Percentiles rank a stretch among this genome's conserved stretches.
Conservation (phyloP, 2,797 vertebrate genomes). For the Macrochelys suwanniensis region DNA sequence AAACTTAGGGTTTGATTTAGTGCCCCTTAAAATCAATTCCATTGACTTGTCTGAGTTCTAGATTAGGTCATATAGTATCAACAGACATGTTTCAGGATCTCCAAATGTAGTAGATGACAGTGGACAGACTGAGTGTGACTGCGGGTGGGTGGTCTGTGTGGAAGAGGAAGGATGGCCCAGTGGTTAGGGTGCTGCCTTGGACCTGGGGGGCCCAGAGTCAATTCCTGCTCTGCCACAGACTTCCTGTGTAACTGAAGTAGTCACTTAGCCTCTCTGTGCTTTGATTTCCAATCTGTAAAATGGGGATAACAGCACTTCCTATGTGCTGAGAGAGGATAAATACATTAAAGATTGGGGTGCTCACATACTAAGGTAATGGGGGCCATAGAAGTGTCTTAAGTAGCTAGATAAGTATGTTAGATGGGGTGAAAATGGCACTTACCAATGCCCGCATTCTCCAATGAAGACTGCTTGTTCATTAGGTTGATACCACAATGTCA, state of each 20-base stretch:
- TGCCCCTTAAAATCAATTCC: not conserved
- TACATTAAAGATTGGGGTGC: not conserved
- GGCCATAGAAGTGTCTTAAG: no score
- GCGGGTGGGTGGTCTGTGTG: no score
- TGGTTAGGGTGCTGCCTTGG: no score
- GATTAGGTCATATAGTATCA: not conserved
- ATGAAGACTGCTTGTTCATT: no score
- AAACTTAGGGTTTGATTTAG: not conserved
- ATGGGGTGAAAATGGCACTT: no score
- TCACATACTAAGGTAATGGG: not conserved
- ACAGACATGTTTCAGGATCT: not conserved
- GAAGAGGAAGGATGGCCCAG: no score
- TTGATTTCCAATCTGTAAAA: not conserved
- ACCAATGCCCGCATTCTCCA: no score
- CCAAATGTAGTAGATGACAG: not conserved
- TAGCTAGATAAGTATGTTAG: no score
- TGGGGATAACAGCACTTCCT: no score
- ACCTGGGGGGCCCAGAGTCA: not conserved
- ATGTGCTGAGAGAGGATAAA: no score
- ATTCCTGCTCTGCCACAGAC: not conserved
- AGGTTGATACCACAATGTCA: no score
- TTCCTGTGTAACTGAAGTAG: accelerated
- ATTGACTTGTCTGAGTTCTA: not conserved
- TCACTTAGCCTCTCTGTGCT: not conserved
- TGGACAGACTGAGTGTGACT: not conserved